Base-by-base conservation (phyloP, 2,888 invertebrate genomes). In the Sarcophaga carnaria region DNA sequence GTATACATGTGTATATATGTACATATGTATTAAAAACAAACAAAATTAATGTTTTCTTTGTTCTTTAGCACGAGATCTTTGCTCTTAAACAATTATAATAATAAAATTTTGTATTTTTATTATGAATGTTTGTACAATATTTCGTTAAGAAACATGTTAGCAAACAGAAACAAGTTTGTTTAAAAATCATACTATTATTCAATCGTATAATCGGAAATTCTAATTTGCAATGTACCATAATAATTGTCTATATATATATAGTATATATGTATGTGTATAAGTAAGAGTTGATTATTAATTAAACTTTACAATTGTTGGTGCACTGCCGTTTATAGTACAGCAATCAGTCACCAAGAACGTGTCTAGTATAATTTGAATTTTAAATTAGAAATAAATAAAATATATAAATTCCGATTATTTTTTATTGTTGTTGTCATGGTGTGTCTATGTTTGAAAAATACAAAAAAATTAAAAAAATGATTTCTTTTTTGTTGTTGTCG, bases 321-420 rank as follows among this genome's bases (percentile, higher is more conserved):
- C 12, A 63, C 5, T 79, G 70, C 27, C 70, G 37, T 62, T 79
- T 63, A 54, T 54, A 22, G 37, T 37, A 37, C 37, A 37, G 49
- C 70, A 27, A 54, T 54, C 49, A 64, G 71, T 54, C 71, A 64
- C 79, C n/a, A 71, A 64, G 27, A 37, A 37, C 37, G 71, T 27
- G 62, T 37, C 70, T 71, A 54, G 71, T 78, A 60, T 62, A 47
- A 67, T 67, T n/a, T 45, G 4, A 67, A 67, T 69, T 49, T 69
- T 69, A 49, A 49, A 49, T 71, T 63, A 37, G 17, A 27, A 63
- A 37, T 63, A 70, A 79, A 11, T 63, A 79, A 71, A 78, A 69
- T 47, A 66, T 77, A 37, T 62, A 67, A 47, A 5, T 37, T 45
- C 59, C 54, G 22, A 59, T 45, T 22, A 22, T 78, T 27, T 62